Evolutionary conservation across 2,888 invertebrate genomes (phyloP).

Genomic region (Tribolium freemani): DNA sequence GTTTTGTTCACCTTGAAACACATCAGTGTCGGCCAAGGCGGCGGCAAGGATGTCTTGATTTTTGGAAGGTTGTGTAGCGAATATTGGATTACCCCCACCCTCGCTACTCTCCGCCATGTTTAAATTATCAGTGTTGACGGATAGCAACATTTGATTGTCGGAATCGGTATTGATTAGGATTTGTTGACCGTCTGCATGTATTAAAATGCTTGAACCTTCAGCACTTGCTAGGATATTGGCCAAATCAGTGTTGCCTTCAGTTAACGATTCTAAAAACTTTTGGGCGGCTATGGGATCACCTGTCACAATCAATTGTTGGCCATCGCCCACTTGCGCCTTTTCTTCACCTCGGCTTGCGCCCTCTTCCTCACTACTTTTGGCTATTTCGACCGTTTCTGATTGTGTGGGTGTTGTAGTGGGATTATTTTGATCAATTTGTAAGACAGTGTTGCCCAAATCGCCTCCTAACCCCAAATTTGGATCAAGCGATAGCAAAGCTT

Average conservation of each 20-base stretch:
- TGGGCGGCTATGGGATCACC: slow-evolving; percentile 67
- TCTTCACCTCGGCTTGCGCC: background rate
- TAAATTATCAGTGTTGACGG: slow-evolving; percentile 55
- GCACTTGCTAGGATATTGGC: slow-evolving; percentile 65
- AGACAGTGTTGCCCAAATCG: slow-evolving; percentile 70
- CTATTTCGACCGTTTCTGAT: slow-evolving; percentile 8
- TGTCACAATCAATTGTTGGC: slow-evolving; percentile 66
- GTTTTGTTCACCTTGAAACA: slow-evolving; percentile 73
- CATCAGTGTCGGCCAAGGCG: slow-evolving; percentile 82
- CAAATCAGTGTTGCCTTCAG: slow-evolving; percentile 66
- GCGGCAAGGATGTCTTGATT: slow-evolving; percentile 83
- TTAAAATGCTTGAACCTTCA: slow-evolving; percentile 65
- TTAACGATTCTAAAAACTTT: slow-evolving; percentile 66
- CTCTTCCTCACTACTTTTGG: background rate
- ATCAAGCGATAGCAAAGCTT: slow-evolving; percentile 74
- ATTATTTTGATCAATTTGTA: slow-evolving; percentile 69
- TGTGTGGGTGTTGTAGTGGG: slow-evolving; percentile 46
- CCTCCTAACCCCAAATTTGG: slow-evolving; percentile 69
- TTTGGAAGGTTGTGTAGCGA: slow-evolving; percentile 61
- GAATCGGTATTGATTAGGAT: slow-evolving; percentile 66
- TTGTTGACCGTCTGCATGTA: slow-evolving; percentile 69
- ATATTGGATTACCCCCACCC: slow-evolving; percentile 62
- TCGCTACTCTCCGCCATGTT: slow-evolving; percentile 54
- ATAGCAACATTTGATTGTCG: slow-evolving; percentile 61
- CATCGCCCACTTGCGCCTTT: slow-evolving; percentile 20